A percentile compares a stretch with the other conserved stretches of the same genome.
phyloP scores from a whole-genome alignment of 2,888 invertebrate species.

The Scaptomyza flava region DNA sequence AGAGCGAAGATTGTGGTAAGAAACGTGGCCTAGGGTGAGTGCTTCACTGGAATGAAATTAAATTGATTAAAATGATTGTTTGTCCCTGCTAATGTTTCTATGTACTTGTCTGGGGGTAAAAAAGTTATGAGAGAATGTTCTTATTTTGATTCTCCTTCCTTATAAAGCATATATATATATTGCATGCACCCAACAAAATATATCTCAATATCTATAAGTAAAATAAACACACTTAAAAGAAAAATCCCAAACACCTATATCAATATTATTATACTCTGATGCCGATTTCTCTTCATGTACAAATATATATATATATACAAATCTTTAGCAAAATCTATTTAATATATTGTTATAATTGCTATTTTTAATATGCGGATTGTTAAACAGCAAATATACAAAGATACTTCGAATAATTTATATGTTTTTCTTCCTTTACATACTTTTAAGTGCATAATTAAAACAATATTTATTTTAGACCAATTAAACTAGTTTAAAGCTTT shows the following conservation, averaged over 20 bases:
- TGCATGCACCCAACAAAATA: constrained; percentile 18
- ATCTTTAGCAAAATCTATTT: too few species aligned
- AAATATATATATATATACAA: too few species aligned
- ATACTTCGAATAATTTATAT: neutral
- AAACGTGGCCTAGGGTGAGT: constrained; percentile 4
- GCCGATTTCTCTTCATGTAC: too few species aligned
- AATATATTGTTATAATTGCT: too few species aligned
- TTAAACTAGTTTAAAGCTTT: constrained; percentile 6
- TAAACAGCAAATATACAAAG: too few species aligned
- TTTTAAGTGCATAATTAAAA: neutral
- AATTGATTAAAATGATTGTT: constrained; percentile 72
- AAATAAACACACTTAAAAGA: neutral
- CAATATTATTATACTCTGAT: neutral
- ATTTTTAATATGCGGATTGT: too few species aligned
- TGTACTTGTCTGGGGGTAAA: neutral
- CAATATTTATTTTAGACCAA: constrained; percentile 8
- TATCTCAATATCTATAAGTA: neutral
- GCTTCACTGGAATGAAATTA: constrained; percentile 63
- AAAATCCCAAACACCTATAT: neutral
- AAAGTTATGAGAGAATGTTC: neutral
- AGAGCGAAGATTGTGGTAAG: constrained; percentile 2
- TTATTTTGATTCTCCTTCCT: constrained; percentile 7
- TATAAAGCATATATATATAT: constrained; percentile 11
- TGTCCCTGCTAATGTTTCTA: constrained; percentile 43
- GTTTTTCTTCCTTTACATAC: neutral